Evolutionary conservation across 2,888 invertebrate species (phyloP), one percentile per base, ranked within the genome.

Genomic region (Barypeithes pellucidus): DNA sequence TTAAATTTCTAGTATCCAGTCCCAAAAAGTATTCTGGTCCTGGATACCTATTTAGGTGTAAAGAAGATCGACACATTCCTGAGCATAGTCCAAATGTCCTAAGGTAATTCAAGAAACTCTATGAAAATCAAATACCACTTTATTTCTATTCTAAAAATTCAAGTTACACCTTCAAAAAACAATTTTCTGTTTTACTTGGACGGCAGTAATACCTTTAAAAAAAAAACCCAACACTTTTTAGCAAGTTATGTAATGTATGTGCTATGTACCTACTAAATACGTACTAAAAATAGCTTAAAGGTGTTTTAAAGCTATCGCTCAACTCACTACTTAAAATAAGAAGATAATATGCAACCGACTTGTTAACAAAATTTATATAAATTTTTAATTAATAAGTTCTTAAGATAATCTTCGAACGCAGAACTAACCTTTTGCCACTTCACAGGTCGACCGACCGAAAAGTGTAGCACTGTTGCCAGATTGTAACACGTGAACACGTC

Each of bases 381-480:
- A 16, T 14, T 16, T 16, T 16, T 43, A 16, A 43, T 16, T 43
- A 16, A 43, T 16, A 43, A n/a, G 4, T 14, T 12, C 14, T n/a
- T 5, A 39, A 39, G 4, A 39, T 3, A n/a, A 39, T 39, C n/a
- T 16, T 16, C 14, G n/a, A 16, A 2, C 8, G 2, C 63, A 57
- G 39, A 66, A 72, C 75, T 75, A 75, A 75, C 75, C 75, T 73
- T 75, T 73, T 61, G 62, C 75, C 75, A 75, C 75, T 72, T 66
- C 57, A 61, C 68, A 33, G 57, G 65, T 61, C 61, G 66, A 52
- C 67, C 14, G 43, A 43, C 43, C 43, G 16, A 57, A 75, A 57
- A 72, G 59, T 68, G 50, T 5, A 18, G n/a, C 66, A 29, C 41
- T 50, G 69, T 69, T 69, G 74, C 62, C 54, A 54, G 14, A 54